A percentile compares a stretch with the other conserved stretches of the same genome.
Evolutionary conservation across 1,140 invertebrate genomes (phyloP).

Genomic region (Dendroctonus valens): DNA sequence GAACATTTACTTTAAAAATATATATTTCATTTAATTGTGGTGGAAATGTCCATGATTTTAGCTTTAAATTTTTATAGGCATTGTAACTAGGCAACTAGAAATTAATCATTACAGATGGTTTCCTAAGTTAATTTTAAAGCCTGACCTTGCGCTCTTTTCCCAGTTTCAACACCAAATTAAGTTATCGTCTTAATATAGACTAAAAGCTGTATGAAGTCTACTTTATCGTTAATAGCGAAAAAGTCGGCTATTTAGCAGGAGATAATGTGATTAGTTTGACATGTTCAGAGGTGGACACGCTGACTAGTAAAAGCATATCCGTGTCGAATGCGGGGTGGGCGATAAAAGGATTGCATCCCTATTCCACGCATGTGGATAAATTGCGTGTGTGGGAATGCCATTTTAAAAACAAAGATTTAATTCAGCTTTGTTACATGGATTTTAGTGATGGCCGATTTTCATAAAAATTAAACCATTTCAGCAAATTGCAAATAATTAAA

Average conservation of each 20-base stretch:
- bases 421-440: no score
- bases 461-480: no score
- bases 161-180: constrained; percentile 16
- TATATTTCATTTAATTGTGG: no score
- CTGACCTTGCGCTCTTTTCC: not conserved
- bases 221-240: constrained; percentile 27
- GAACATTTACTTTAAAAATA: no score
- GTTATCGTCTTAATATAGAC: constrained; percentile 30
- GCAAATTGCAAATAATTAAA: no score
- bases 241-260: constrained; percentile 29
- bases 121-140: no score
- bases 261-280: constrained; percentile 31
- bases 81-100: no score
- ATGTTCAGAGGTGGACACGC: constrained; percentile 29
- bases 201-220: constrained; percentile 29
- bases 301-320: constrained; percentile 31
- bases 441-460: no score
- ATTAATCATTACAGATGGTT: no score
- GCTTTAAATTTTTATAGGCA: no score
- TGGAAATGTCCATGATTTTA: no score
- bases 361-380: not conserved
- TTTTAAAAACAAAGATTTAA: not conserved
- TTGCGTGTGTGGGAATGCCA: not conserved
- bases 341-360: constrained; percentile 22
- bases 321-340: constrained; percentile 22